Evolutionary conservation across 2,797 vertebrate species (phyloP).

Genomic region (Falco peregrinus): DNA sequence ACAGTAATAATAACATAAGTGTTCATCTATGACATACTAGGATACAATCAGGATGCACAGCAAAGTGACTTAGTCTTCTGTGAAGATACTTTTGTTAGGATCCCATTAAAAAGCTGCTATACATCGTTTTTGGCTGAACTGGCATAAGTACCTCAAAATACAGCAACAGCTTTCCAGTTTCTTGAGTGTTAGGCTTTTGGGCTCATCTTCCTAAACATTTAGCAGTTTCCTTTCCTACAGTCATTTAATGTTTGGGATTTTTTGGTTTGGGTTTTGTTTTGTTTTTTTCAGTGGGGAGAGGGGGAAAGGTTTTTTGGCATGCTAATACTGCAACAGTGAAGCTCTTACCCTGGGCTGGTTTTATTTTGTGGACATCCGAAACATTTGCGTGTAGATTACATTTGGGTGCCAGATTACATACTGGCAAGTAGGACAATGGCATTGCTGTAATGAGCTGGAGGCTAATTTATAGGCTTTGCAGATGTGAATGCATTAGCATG

Average conservation of each 20-base stretch:
- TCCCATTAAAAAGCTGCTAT: background rate
- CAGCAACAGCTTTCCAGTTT: background rate
- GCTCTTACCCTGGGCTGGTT: background rate
- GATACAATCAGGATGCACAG: background rate
- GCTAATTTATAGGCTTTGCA: conserved; percentile 60
- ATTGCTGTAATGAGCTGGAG: conserved; percentile 21
- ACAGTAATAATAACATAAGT: background rate
- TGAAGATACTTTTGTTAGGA: background rate
- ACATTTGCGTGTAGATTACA: conserved; percentile 33
- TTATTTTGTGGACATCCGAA: conserved; percentile 30
- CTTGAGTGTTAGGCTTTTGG: background rate
- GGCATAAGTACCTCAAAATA: background rate
- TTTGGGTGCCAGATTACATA: background rate
- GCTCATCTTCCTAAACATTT: background rate
- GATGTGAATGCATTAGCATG: conserved; percentile 46
- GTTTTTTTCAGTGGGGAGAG: rapidly evolving
- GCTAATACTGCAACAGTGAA: background rate
- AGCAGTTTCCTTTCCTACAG: background rate
- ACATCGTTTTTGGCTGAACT: background rate
- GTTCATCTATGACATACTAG: background rate
- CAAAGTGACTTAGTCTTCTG: background rate
- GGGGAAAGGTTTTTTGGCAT: background rate
- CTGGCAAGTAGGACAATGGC: conserved; percentile 33
- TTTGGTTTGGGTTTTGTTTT: too few species aligned
- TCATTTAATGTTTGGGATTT: background rate